Evolutionary conservation across 2,113 vertebrate genomes (phyloP), one percentile per base, ranked within the genome.

Genomic region (Pycnonotus jocosus): DNA sequence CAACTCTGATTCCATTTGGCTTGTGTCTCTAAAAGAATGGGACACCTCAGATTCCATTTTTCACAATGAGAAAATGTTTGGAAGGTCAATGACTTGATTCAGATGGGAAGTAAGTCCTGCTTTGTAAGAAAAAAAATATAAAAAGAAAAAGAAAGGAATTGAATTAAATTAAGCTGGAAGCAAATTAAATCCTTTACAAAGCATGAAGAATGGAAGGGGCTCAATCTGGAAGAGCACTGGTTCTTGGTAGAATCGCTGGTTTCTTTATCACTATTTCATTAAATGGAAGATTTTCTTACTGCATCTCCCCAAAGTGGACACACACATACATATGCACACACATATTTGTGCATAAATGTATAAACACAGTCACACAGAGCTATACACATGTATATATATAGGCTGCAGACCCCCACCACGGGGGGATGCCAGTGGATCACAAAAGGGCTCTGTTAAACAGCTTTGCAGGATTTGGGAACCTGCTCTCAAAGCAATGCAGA

Each of bases 251-350:
- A 89, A 61, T 60, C 0, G 0, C 64, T 92, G 40, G 30, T 88
- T 95, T 93, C 64, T 91, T 97, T 61, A 61, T 53, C 38, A 45
- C 8, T 53, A 7, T 53, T 91, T 86, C 92, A 91, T 92, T 87
- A 96, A 92, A 68, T 44, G 44, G 73, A 95, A 57, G 38, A 72
- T 57, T 94, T 96, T 95, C 60, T 91, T 92, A 76, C 85, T 90
- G 60, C 64, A 40, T 42, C 70, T 85, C 78, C 53, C 91, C 70
- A 90, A 80, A 87, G 1, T 53, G 76, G 62, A 40, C 57, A 60
- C 33, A 45, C 23, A 33, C 31, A 79, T 31, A 13, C 6, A 10
- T 22, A 22, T 27, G 33, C 79, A 38, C 27, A 14, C 50, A 60
- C 11, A 8, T 2, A 3, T 6, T 11, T 57, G 60, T 65, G 58